A percentile compares a stretch with the other conserved stretches of the same genome.
phyloP scores from a whole-genome alignment of 2,888 invertebrate genomes.

The Drosophila maculinotata region DNA sequence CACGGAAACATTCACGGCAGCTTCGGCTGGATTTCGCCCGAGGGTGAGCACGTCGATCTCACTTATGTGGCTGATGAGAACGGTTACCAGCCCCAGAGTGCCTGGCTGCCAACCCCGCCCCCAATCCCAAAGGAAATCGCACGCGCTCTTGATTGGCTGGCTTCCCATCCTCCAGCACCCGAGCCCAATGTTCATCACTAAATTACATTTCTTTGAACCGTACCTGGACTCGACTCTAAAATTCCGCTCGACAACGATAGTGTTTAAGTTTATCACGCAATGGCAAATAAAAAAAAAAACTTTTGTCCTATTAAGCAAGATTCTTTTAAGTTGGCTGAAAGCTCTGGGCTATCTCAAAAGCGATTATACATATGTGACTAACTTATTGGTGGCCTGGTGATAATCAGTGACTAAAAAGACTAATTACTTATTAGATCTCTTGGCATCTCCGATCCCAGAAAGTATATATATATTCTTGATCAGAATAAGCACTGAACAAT shows the following conservation, averaged over 20 bases:
- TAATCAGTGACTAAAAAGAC: too few species aligned
- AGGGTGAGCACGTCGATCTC: neutral
- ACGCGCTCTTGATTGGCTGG: neutral
- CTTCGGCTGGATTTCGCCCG: constrained; percentile 3
- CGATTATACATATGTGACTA: too few species aligned
- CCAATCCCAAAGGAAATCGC: neutral
- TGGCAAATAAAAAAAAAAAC: constrained; percentile 12
- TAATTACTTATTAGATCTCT: too few species aligned
- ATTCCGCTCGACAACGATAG: constrained; percentile 14
- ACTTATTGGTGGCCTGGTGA: too few species aligned
- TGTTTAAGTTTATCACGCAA: constrained; percentile 26
- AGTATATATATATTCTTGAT: too few species aligned
- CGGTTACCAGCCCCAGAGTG: neutral
- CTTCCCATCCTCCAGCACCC: constrained; percentile 36
- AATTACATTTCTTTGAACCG: constrained; percentile 11
- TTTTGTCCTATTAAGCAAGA: constrained; percentile 10
- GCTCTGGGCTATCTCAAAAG: neutral
- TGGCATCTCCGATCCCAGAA: too few species aligned
- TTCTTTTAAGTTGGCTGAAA: neutral
- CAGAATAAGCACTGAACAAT: too few species aligned
- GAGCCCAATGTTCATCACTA: constrained; percentile 39
- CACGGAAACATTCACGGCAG: neutral
- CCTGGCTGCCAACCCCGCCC: neutral
- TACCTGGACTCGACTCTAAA: constrained; percentile 27
- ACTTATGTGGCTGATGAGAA: constrained; percentile 1